Evolutionary conservation across 1,140 invertebrate species (phyloP).

Genomic region (Pseudomyrmex cubaensis): DNA sequence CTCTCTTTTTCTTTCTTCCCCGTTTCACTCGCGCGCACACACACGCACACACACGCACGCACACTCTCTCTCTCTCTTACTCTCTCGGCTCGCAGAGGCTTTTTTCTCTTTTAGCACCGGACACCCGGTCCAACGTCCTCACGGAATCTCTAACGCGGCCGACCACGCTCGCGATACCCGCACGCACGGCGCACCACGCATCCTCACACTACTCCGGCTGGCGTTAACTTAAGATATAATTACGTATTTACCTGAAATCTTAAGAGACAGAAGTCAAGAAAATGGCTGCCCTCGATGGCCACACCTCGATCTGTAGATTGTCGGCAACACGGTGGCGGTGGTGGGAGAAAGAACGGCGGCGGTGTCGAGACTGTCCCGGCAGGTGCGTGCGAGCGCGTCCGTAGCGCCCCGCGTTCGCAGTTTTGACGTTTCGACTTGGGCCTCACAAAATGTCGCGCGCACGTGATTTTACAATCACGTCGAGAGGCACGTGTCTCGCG

Average conservation of each 20-base stretch:
- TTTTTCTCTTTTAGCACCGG: conserved; percentile 66
- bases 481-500: too few species aligned
- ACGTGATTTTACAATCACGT: too few species aligned
- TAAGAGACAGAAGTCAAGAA: conserved; percentile 85
- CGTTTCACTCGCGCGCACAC: not conserved
- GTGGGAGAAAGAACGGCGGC: conserved; percentile 2
- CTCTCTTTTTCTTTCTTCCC: conserved; percentile 12
- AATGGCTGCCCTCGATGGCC: conserved; percentile 85
- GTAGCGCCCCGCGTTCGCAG: too few species aligned
- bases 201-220: conserved; percentile 64
- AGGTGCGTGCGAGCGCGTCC: conserved; percentile 34
- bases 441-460: too few species aligned
- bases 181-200: conserved; percentile 66
- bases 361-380: not conserved
- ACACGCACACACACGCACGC: not conserved
- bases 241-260: conserved; percentile 84
- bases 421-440: too few species aligned
- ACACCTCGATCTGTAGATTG: conserved; percentile 85
- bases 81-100: conserved; percentile 57
- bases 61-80: conserved; percentile 35
- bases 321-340: conserved; percentile 58
- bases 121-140: conserved; percentile 45
- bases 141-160: conserved; percentile 35
- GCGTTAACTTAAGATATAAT: conserved; percentile 71
- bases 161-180: conserved; percentile 55